Conservation (phyloP, 2,797 vertebrate genomes). For the Nyctibius grandis region DNA sequence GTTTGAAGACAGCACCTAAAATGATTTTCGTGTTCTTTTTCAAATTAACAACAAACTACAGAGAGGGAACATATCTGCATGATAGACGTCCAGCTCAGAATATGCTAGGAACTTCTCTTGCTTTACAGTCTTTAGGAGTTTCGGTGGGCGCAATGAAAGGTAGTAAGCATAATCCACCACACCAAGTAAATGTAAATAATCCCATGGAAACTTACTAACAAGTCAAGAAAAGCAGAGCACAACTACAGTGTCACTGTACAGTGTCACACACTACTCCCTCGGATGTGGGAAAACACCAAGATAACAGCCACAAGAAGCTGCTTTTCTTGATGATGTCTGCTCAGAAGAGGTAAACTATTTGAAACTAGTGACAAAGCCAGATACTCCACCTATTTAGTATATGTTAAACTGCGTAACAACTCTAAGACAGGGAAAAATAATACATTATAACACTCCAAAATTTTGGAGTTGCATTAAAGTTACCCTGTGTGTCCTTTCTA, state of each 20-base stretch:
- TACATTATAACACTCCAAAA: background rate
- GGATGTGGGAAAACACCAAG: background rate
- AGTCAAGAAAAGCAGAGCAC: background rate
- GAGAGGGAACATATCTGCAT: background rate
- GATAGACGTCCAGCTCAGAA: background rate
- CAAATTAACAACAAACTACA: background rate
- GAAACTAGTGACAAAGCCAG: background rate
- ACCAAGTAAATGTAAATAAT: background rate
- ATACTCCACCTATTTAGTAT: background rate
- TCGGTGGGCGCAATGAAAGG: background rate
- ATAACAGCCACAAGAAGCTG: background rate
- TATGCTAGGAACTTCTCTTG: background rate
- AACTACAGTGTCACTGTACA: background rate
- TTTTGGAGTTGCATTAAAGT: background rate
- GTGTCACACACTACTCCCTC: background rate
- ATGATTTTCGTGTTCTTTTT: background rate
- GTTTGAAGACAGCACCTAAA: background rate
- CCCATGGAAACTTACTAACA: background rate
- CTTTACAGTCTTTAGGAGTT: background rate
- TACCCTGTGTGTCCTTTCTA: background rate
- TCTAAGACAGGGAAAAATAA: background rate
- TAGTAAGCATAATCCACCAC: background rate
- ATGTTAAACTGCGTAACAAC: background rate
- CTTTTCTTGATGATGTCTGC: background rate
- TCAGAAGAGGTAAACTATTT: background rate